phyloP scores from a whole-genome alignment of 1,140 invertebrate genomes.

The Ceratosolen fusciceps region DNA sequence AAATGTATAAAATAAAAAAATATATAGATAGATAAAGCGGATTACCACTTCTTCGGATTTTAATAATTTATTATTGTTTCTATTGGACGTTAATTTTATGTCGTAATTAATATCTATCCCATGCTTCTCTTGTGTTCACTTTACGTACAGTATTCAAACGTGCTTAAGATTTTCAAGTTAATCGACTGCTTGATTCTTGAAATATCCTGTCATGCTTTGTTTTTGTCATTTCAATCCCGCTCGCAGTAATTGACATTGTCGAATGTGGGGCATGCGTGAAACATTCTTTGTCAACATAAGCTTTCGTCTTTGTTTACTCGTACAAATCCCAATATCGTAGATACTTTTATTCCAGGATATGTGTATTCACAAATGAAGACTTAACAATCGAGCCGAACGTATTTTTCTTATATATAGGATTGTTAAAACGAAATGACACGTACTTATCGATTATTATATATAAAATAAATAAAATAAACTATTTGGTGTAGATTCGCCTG shows the following conservation, averaged over 20 bases:
- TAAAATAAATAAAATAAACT: constrained; percentile 32
- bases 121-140: background rate
- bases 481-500: constrained; percentile 49
- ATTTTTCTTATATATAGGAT: constrained; percentile 47
- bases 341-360: background rate
- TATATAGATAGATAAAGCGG: background rate
- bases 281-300: background rate
- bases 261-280: background rate
- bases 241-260: background rate
- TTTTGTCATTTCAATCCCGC: background rate
- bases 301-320: background rate
- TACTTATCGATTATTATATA: constrained; percentile 47
- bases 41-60: constrained; percentile 24
- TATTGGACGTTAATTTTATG: background rate
- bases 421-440: constrained; percentile 43
- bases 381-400: constrained; percentile 19
- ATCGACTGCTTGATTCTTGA: background rate
- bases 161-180: background rate
- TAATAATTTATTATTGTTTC: constrained; percentile 1
- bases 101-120: background rate
- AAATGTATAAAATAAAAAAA: too few relatives aligned
- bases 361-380: constrained; percentile 34
- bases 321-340: background rate
- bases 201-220: background rate
- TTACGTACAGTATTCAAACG: background rate